Evolutionary conservation across 2,797 vertebrate genomes (phyloP).

Genomic region (Acrocephalus scirpaceus): DNA sequence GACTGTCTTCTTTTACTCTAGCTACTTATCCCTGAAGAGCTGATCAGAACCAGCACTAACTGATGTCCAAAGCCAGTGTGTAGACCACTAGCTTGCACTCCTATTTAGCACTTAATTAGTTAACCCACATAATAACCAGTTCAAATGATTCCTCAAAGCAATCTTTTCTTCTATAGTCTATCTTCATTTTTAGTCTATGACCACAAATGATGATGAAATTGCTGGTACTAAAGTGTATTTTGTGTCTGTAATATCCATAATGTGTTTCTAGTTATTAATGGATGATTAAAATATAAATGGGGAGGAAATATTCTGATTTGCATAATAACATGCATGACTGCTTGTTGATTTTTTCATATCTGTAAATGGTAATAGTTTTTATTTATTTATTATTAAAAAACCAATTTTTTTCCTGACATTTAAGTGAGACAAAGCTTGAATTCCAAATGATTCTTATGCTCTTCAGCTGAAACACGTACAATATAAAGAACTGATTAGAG

Average conservation of each 20-base stretch:
- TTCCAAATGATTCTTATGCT: conserved; percentile 38
- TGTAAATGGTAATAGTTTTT: conserved; percentile 19
- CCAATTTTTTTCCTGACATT: conserved; percentile 52
- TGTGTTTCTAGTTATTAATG: not conserved
- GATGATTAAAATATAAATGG: conserved; percentile 9
- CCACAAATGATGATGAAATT: not conserved
- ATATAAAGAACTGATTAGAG: conserved; percentile 11
- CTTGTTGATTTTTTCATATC: not conserved
- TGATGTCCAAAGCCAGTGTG: not conserved
- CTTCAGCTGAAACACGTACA: conserved; percentile 27
- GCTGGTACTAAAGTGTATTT: not conserved
- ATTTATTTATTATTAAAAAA: conserved; percentile 29
- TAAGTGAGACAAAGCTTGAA: conserved; percentile 57
- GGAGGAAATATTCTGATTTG: conserved; percentile 18
- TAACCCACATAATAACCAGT: not conserved
- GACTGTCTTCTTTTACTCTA: not conserved
- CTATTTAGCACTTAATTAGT: not conserved
- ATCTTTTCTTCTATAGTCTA: not conserved
- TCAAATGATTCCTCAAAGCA: not conserved
- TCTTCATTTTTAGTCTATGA: not conserved
- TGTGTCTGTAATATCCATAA: not conserved
- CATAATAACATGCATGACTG: conserved; percentile 50
- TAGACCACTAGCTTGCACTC: not conserved
- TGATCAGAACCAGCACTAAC: not conserved
- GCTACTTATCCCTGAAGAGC: not conserved